Conservation (phyloP, 2,797 vertebrate species). For the Sebastes itinus region DNA sequence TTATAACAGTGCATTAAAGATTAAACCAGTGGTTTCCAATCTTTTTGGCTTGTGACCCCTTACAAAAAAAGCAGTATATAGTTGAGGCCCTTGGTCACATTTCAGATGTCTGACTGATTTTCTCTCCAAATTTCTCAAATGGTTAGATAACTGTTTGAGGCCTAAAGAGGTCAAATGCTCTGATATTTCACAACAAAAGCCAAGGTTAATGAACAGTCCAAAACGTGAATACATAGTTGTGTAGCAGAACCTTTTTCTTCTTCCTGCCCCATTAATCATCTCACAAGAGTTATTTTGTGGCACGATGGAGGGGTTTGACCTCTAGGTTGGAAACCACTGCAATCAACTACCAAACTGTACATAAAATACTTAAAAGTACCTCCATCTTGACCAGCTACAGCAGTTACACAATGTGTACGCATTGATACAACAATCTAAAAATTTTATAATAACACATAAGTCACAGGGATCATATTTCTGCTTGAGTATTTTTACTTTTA, state of each 20-base stretch:
- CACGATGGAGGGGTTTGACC: not conserved
- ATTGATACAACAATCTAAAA: not conserved
- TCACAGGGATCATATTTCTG: not conserved
- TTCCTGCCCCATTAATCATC: not conserved
- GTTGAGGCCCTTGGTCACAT: not conserved
- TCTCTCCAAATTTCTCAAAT: not conserved
- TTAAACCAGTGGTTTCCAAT: not conserved
- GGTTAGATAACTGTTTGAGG: not conserved
- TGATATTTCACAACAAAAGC: not conserved
- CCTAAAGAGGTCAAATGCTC: not conserved
- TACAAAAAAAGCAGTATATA: not conserved
- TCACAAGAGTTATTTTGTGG: not conserved
- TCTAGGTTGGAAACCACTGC: not conserved
- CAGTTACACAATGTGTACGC: not conserved
- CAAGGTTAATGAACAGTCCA: not conserved
- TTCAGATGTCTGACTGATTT: not conserved
- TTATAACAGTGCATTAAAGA: not conserved
- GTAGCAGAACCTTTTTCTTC: not conserved
- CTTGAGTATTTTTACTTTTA: not conserved
- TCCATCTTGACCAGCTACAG: not conserved
- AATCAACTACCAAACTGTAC: not conserved
- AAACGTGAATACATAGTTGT: not conserved
- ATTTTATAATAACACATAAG: not conserved
- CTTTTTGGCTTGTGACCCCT: not conserved
- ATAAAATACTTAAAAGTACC: not conserved